Conservation (phyloP, 2,113 vertebrate genomes). For the Ploceus nigricollis region DNA sequence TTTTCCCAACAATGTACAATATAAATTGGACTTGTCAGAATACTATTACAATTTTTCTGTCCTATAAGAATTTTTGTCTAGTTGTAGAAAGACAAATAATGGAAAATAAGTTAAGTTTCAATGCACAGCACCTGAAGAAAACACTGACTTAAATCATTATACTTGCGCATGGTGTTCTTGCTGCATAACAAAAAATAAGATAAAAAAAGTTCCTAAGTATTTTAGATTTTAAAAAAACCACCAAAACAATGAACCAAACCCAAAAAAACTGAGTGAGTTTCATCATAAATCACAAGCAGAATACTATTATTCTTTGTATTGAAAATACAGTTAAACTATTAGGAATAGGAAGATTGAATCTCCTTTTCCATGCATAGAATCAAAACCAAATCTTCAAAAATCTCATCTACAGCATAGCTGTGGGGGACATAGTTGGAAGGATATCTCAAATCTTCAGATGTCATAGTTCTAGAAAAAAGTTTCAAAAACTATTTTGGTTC, state of each 20-base stretch:
- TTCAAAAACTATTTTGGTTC: background rate
- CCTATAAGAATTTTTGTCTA: constrained; percentile 28
- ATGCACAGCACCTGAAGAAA: background rate
- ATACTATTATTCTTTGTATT: background rate
- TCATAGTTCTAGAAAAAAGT: background rate
- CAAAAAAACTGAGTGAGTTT: background rate
- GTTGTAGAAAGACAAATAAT: constrained; percentile 5
- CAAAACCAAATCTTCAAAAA: background rate
- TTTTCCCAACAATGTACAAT: constrained; percentile 46
- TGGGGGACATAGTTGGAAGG: background rate
- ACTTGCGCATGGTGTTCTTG: background rate
- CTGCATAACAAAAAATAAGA: background rate
- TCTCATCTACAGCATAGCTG: background rate
- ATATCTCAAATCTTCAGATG: background rate
- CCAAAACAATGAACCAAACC: background rate
- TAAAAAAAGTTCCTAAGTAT: background rate
- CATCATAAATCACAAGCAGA: background rate
- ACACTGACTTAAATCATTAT: background rate
- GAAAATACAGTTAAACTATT: background rate
- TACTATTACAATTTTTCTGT: background rate
- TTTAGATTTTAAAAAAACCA: background rate
- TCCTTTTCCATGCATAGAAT: background rate
- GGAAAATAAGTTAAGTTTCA: constrained; percentile 21
- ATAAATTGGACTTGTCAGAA: constrained; percentile 49
- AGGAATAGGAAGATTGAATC: background rate